Evolutionary conservation across 2,888 invertebrate genomes (phyloP), one percentile per base, ranked within the genome.

Genomic region (Euproctis similis): DNA sequence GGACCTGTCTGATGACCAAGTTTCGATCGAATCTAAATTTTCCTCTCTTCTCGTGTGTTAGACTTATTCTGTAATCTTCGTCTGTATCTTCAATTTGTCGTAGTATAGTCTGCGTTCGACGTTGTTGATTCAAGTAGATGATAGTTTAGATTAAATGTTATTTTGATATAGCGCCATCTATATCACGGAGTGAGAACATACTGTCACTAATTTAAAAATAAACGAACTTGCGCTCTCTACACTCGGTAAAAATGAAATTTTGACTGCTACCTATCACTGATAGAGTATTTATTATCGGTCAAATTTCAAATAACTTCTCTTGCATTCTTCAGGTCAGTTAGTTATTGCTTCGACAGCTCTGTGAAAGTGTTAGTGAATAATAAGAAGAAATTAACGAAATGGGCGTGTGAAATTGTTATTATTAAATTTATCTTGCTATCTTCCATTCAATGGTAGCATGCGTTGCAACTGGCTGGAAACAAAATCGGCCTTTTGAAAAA

Each of bases 191-290:
- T 34, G 42, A 21, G 30, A 62, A 63, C 76, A 75, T 66, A 64
- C 53, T 80, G 81, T 82, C 80, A 81, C 81, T 82, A 76, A 75
- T 69, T 70, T 77, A 64, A 76, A 72, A 71, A 48, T 53, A 57
- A 67, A 62, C 54, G 34, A 40, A 33, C 20, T 30, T 28, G 20
- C 23, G 22, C 24, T 33, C 28, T 37, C 30, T 26, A 20, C 25
- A 33, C 42, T 44, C 39, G 28, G 31, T 24, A 17, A n/a, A 2
- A 18, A 20, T 34, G 27, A 26, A 36, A 32, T 9, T 11, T 4
- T 24, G 27, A 33, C 2, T n/a, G n/a, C n/a, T n/a, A n/a, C n/a
- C n/a, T n/a, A n/a, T n/a, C n/a, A n/a, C n/a, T n/a, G n/a, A n/a
- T n/a, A n/a, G n/a, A n/a, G n/a, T n/a, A n/a, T n/a, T n/a, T n/a